These are phyloP conservation scores for Idaea biselata DNA, from an alignment of 2,888 invertebrate species.

Conservation along the genomic window DNA sequence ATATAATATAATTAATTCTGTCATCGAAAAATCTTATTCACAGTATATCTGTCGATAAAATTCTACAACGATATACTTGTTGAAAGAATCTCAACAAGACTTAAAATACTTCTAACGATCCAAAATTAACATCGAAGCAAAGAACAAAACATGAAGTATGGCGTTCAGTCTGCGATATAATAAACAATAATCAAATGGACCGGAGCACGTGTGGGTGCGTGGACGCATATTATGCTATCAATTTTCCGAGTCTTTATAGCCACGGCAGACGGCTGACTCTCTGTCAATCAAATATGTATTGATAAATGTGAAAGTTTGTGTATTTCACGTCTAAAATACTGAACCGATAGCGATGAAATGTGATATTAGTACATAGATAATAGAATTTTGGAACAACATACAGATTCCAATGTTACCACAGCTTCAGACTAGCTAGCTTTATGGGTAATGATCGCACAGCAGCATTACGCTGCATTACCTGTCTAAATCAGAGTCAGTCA, in stretches of 20 bases:
- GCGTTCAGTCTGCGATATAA: not conserved
- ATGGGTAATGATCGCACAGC: no score
- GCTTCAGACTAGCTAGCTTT: no score
- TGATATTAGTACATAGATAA: no score
- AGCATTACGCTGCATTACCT: no score
- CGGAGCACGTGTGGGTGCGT: not conserved
- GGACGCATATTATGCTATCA: not conserved
- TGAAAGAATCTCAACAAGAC: not conserved
- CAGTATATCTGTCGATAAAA: not conserved
- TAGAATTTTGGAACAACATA: no score
- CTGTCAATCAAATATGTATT: not conserved
- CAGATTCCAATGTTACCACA: no score
- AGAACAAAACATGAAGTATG: not conserved
- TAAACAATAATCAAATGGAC: not conserved
- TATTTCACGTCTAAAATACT: no score
- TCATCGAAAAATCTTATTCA: not conserved
- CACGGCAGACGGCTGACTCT: not conserved
- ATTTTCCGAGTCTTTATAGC: not conserved
- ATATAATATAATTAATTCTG: not conserved
- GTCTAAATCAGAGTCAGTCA: no score
- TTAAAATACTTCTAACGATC: not conserved
- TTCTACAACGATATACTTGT: not conserved
- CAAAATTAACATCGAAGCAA: not conserved
- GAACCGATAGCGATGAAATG: no score
- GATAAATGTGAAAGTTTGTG: no score